Evolutionary conservation across 2,888 invertebrate genomes (phyloP).

Genomic region (Serrognathus titanus): DNA sequence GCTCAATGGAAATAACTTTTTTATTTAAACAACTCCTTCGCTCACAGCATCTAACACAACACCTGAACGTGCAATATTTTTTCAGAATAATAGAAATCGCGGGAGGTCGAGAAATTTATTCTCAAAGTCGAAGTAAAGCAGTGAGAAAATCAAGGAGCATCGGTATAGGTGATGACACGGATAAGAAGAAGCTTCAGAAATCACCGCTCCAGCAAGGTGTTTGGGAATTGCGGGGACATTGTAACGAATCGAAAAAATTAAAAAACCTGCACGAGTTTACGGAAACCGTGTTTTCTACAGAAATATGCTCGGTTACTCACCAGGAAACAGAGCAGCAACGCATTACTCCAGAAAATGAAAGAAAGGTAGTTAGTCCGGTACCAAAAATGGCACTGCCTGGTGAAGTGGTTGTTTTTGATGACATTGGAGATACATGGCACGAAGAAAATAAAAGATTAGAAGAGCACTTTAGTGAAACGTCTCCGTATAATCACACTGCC

Average conservation of each 20-base stretch:
- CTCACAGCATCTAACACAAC: not conserved
- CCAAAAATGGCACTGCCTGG: constrained; percentile 65
- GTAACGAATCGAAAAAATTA: constrained; percentile 42
- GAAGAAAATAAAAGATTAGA: constrained; percentile 47
- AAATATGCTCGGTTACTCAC: constrained; percentile 58
- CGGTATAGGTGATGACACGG: constrained; percentile 39
- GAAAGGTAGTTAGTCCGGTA: constrained; percentile 55
- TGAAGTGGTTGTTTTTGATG: constrained; percentile 83
- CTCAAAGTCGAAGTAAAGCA: constrained; percentile 77
- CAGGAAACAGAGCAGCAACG: constrained; percentile 43
- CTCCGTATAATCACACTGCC: constrained; percentile 33
- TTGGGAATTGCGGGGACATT: constrained; percentile 58
- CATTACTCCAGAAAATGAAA: constrained; percentile 46
- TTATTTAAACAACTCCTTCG: not conserved
- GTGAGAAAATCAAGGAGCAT: constrained; percentile 65
- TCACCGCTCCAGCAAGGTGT: constrained; percentile 54
- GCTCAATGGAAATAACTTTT: not conserved
- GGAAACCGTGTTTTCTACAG: constrained; percentile 60
- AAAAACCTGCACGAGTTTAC: constrained; percentile 55
- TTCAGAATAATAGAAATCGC: constrained; percentile 70
- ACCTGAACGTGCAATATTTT: constrained; percentile 13
- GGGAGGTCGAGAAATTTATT: constrained; percentile 80
- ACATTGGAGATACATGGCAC: constrained; percentile 81
- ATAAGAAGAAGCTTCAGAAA: constrained; percentile 49
- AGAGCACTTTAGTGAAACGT: constrained; percentile 21